Conservation (phyloP, 30 jellyfish, hydroid and myxozoan species). For the Aurelia sp. region DNA sequence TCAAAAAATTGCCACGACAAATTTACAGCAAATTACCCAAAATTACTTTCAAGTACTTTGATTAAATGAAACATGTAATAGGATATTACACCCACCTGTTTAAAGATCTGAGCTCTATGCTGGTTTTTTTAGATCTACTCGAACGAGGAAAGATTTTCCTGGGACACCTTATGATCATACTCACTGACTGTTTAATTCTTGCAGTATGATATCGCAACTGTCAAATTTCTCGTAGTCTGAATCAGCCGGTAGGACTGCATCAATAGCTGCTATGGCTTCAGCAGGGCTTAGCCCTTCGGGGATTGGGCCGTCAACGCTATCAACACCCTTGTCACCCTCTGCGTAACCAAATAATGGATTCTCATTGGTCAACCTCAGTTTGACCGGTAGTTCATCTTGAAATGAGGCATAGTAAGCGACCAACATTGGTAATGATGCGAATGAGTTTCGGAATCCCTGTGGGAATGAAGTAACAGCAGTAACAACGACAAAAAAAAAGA, state of each 20-base stretch:
- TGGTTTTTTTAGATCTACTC: no score
- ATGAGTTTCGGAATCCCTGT: conserved; percentile 76
- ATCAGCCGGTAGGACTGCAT: conserved; percentile 48
- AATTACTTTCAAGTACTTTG: no score
- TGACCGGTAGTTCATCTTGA: conserved; percentile 81
- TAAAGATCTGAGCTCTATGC: no score
- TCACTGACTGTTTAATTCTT: conserved; percentile 40
- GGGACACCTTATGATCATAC: neutral
- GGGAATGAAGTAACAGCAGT: neutral
- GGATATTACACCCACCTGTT: no score
- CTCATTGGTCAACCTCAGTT: conserved; percentile 74
- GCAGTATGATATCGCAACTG: conserved; percentile 64
- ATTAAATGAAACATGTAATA: no score
- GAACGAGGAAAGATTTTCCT: no score
- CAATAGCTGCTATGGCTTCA: conserved; percentile 38
- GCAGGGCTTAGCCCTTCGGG: conserved; percentile 8
- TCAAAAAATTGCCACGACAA: no score
- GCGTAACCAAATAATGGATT: conserved; percentile 44
- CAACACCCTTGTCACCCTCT: conserved; percentile 18
- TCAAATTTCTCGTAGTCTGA: conserved; percentile 76
- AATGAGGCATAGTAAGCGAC: conserved; percentile 84
- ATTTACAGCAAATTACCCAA: no score
- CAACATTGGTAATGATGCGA: conserved; percentile 58
- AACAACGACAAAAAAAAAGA: no score
- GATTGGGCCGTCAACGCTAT: conserved; percentile 26